phyloP scores from a whole-genome alignment of 2,888 invertebrate species.

The Macropis europaea region DNA sequence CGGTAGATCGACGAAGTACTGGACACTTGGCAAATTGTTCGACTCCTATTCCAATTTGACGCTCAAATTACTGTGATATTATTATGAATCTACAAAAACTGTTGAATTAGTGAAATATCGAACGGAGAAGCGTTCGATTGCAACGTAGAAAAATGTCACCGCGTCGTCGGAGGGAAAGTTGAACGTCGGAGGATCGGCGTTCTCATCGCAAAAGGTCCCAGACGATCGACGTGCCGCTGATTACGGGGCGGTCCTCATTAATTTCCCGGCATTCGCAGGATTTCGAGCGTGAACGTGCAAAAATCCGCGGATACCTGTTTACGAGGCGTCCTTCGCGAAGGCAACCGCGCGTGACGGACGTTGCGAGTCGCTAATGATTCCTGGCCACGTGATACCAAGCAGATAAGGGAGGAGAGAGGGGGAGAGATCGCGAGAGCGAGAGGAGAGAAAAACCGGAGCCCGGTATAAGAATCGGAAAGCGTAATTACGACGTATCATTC shows the following conservation, averaged over 20 bases:
- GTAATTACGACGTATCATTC: slow-evolving; percentile 43
- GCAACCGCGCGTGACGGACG: slow-evolving; percentile 54
- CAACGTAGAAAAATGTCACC: too few species aligned
- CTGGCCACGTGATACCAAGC: slow-evolving; percentile 32
- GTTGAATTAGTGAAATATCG: too few species aligned
- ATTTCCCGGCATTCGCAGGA: slow-evolving; percentile 35
- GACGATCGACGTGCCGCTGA: slow-evolving; percentile 28
- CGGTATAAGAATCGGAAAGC: slow-evolving; percentile 33
- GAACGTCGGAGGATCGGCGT: too few species aligned
- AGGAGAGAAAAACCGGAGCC: neutral
- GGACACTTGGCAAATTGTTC: too few species aligned
- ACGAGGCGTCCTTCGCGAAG: slow-evolving; percentile 55
- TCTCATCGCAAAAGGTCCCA: slow-evolving; percentile 9
- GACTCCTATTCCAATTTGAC: too few species aligned
- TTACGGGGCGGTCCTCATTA: slow-evolving; percentile 38
- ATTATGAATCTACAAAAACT: too few species aligned
- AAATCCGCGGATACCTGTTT: slow-evolving; percentile 20
- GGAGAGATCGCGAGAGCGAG: too few species aligned
- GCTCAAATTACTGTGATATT: too few species aligned
- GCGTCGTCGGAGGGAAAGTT: too few species aligned
- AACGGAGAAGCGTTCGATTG: too few species aligned
- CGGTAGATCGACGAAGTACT: slow-evolving; percentile 90
- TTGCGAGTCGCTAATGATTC: slow-evolving; percentile 48
- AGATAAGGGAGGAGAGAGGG: neutral
- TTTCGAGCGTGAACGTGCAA: slow-evolving; percentile 11